Base-by-base conservation (phyloP, 2,113 vertebrate species). In the Laterallus jamaicensis region DNA sequence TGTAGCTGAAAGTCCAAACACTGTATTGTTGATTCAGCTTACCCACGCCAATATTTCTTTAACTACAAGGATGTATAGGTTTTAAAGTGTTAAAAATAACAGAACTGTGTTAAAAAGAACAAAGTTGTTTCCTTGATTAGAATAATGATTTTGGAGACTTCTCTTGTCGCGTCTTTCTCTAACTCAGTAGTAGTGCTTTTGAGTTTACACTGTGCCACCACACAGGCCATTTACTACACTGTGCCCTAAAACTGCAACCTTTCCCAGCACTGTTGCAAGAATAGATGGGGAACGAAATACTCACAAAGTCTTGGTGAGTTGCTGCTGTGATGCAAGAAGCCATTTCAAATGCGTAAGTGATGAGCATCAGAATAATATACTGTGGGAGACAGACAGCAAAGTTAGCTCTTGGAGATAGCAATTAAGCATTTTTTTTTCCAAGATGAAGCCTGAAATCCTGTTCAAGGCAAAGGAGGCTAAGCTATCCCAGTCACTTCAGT, bases 301-400 rank as follows among this genome's bases (percentile, higher is more conserved):
- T 98, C 91, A 98, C 98, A 0, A 97, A 98, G 81, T 98, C 98
- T 89, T 88, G 80, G 6, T 98, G 97, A 25, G 98, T 98, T 0
- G 95, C 98, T 83, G 98, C 98, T 1, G 98, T 98, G 93, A 98
- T 98, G 67, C 98, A 98, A 62, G 98, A 98, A 28, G 98, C 98
- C 90, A 98, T 98, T 97, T 98, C 98, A 96, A 98, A 98, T 26
- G 96, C 97, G 9, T 97, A 98, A 10, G 98, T 98, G 64, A 98
- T 97, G 71, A 98, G 96, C 98, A 98, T 98, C 95, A 98, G 90
- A 93, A 98, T 96, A 78, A 98, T 96, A 84, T 98, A 98, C 98
- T 98, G 68, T 54, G 94, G 86, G 74, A 64, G 60, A 96, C 55
- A 58, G 78, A 93, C 40, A 94, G 4, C 20, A 94, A n/a, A 83